Evolutionary conservation across 2,797 vertebrate species (phyloP).

Genomic region (Hybognathus amarus): DNA sequence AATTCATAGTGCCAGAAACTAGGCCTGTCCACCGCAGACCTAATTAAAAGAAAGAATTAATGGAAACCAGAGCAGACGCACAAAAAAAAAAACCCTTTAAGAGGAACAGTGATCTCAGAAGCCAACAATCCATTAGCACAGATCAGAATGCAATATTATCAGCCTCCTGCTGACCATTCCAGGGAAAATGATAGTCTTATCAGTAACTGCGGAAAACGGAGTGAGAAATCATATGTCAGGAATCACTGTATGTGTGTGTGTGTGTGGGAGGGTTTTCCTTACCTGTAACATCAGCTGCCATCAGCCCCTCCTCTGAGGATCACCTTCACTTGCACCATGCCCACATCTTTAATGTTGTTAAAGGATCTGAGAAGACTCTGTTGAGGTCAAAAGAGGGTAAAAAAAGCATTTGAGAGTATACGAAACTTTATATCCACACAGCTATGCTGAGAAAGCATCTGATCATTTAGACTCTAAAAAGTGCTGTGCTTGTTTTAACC

Average conservation of each 20-base stretch:
- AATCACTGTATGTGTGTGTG: constrained; percentile 20
- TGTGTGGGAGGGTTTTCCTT: constrained; percentile 66
- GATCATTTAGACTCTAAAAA: background rate
- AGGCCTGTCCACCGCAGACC: constrained; percentile 83
- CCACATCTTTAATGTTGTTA: constrained; percentile 92
- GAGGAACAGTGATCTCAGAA: constrained; percentile 30
- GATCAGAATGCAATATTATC: constrained; percentile 41
- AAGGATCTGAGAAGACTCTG: constrained; percentile 89
- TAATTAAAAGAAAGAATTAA: constrained; percentile 85
- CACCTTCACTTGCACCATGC: constrained; percentile 96
- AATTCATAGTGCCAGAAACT: constrained; percentile 69
- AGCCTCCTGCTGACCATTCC: constrained; percentile 1
- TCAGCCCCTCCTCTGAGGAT: constrained; percentile 95
- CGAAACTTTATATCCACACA: background rate
- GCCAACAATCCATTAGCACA: constrained; percentile 41
- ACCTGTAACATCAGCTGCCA: constrained; percentile 98
- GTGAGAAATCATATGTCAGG: constrained; percentile 31
- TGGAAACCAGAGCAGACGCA: constrained; percentile 73
- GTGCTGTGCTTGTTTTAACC: too few relatives aligned
- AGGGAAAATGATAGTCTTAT: constrained; percentile 46
- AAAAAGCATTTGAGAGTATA: background rate
- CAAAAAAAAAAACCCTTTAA: constrained; percentile 43
- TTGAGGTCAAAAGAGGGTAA: constrained; percentile 60
- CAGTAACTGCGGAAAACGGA: constrained; percentile 34
- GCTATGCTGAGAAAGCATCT: background rate